These are phyloP conservation scores for Plectrocnemia conspersa DNA, from an alignment of 1,140 invertebrate species.

Conservation along the genomic window DNA sequence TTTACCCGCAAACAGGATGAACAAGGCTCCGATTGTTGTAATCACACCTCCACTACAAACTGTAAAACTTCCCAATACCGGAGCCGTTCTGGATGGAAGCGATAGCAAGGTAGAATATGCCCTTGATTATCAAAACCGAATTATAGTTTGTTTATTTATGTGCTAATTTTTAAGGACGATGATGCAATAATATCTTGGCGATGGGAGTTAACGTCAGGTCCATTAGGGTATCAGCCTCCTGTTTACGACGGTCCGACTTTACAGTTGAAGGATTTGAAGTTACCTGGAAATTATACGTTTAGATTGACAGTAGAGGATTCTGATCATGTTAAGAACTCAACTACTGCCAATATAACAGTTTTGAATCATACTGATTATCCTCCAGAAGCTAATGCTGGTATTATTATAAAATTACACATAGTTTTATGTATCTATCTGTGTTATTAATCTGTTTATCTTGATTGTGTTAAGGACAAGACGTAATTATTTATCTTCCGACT, in stretches of 20 bases:
- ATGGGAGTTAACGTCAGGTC: conserved; percentile 85
- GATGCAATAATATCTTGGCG: conserved; percentile 80
- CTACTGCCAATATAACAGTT: conserved; percentile 84
- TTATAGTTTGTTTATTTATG: background rate
- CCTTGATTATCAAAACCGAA: too few relatives aligned
- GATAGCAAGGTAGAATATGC: conserved; percentile 47
- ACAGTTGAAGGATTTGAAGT: conserved; percentile 72
- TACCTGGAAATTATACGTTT: conserved; percentile 89
- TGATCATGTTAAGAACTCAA: conserved; percentile 80
- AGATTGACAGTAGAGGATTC: conserved; percentile 91
- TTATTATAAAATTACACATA: background rate
- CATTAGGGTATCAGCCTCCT: conserved; percentile 77
- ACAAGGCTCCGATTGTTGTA: conserved; percentile 78
- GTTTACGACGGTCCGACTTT: conserved; percentile 76
- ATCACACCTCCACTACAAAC: conserved; percentile 79
- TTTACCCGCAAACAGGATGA: conserved; percentile 77
- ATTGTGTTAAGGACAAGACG: conserved; percentile 72
- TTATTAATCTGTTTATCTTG: conserved; percentile 26
- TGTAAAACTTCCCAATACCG: conserved; percentile 83
- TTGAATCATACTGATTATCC: conserved; percentile 91
- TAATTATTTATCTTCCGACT: conserved; percentile 85
- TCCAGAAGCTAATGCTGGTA: conserved; percentile 84
- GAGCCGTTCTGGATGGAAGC: conserved; percentile 82
- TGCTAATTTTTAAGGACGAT: conserved; percentile 57
- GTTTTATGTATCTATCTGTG: conserved; percentile 13